Evolutionary conservation across 2,797 vertebrate genomes (phyloP).

Genomic region (Gouania willdenowi): DNA sequence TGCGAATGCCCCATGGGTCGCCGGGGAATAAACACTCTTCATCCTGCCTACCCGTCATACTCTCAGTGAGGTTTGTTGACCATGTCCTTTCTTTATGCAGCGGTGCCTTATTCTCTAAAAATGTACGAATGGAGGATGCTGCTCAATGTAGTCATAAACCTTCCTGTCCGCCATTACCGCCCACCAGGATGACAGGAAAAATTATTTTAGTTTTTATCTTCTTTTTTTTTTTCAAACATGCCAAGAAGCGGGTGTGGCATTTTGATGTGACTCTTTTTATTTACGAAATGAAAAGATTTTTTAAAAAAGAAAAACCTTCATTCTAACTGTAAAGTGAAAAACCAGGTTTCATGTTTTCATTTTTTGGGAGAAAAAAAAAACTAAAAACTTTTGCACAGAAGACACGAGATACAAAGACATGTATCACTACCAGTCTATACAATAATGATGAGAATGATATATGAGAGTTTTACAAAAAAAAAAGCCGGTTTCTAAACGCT

Average conservation of each 20-base stretch:
- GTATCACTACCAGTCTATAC: constrained; percentile 77
- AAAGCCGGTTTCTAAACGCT: constrained; percentile 60
- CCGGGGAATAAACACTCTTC: constrained; percentile 57
- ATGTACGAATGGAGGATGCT: constrained; percentile 79
- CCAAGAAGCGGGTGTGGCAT: constrained; percentile 55
- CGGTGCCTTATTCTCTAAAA: constrained; percentile 79
- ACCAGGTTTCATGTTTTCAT: constrained; percentile 71
- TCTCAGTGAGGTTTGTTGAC: constrained; percentile 62
- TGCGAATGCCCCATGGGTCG: constrained; percentile 54
- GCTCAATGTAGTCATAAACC: constrained; percentile 72
- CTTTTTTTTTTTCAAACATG: constrained; percentile 65
- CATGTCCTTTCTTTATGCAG: constrained; percentile 76
- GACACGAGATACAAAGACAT: constrained; percentile 80
- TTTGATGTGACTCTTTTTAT: constrained; percentile 72
- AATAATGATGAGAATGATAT: constrained; percentile 49
- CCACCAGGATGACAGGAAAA: constrained; percentile 30
- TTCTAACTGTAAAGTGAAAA: constrained; percentile 69
- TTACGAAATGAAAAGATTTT: constrained; percentile 39
- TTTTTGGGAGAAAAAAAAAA: constrained; percentile 47
- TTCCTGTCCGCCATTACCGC: constrained; percentile 56
- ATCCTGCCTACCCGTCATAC: constrained; percentile 61
- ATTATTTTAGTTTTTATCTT: constrained; percentile 49
- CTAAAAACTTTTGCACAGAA: constrained; percentile 82
- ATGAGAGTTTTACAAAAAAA: constrained; percentile 67
- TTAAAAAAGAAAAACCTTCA: constrained; percentile 28